Base-by-base conservation (phyloP, 2,797 vertebrate genomes). In the Catostomus latipinnis region DNA sequence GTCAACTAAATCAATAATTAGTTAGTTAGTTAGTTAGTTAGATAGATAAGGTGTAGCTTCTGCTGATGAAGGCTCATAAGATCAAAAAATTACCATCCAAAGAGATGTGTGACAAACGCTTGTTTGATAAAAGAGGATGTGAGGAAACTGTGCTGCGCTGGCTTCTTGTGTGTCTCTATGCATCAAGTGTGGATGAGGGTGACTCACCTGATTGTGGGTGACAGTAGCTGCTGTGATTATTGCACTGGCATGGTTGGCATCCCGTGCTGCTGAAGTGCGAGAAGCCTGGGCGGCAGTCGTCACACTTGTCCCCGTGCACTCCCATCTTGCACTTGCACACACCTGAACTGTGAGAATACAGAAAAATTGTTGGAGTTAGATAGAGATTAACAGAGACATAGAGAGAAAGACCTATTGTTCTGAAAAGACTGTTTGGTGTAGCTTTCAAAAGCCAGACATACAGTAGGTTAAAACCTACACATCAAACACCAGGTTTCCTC, bases 291-390 rank as follows among this genome's bases (percentile, higher is more conserved):
- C 86, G 90, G 87, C 95, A 96, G 49, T 7, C 85, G 11, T 92
- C 88, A 78, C 95, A 96, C 71, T 91, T 92, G 49, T 86, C 87
- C 57, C 74, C 93, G 0, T 80, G 87, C 54, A 93, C 90, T 18
- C 93, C 95, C 10, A 13, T 78, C 85, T 93, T 94, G 86, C 95
- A 96, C 66, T 84, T 88, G 82, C 95, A 96, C 80, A 85, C 86
- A 66, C 95, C 95, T 58, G 90, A 94, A 83, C 95, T 96, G 90
- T 61, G 88, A 83, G 60, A 66, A 66, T 8, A 65, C 45, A 80
- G 13, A 73, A 11, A 65, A 18, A 61, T 5, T 54, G 12, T 34
- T 48, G 18, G 34, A 53, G 67, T 67, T 49, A 63, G 12, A 54
- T 1, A 57, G 68, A 3, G n/a, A 18, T 11, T 13, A 65, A 50